These are phyloP conservation scores for Lepidocyrtinus sp. DNA, from an alignment of 2,888 invertebrate genomes.

Conservation along the genomic window DNA sequence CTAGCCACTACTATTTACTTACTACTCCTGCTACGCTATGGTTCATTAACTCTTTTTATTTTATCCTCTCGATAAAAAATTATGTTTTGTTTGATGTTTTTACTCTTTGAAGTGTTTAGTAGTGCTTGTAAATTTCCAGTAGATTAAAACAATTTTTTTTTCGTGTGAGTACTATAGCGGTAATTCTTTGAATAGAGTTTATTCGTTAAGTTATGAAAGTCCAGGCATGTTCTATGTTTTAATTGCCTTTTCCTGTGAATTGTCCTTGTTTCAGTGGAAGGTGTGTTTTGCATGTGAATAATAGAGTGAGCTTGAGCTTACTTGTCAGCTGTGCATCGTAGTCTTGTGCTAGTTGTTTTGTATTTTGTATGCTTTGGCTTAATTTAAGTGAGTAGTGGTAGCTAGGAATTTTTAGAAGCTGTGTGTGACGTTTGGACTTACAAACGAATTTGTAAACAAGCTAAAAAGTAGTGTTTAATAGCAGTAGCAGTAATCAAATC, in stretches of 20 bases:
- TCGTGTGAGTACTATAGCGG: no score
- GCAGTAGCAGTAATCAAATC: slow-evolving; percentile 13
- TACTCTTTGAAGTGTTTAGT: no score
- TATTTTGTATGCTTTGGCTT: background rate
- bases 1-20: slow-evolving; percentile 46
- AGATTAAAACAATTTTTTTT: background rate
- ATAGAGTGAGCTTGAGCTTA: no score
- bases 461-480: no score
- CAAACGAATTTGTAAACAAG: no score
- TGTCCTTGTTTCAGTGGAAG: no score
- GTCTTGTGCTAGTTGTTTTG: background rate
- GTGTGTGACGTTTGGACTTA: background rate
- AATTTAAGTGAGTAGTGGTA: background rate
- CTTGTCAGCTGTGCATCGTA: background rate
- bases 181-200: no score
- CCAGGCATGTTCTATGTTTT: no score
- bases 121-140: background rate
- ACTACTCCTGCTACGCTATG: background rate
- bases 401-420: background rate
- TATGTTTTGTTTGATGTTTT: background rate
- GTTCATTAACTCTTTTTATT: background rate
- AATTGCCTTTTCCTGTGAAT: no score
- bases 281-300: no score
- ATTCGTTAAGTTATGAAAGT: no score
- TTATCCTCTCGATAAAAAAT: background rate